Base-by-base conservation (phyloP, 2,113 vertebrate species). In the Mormoops blainvillei region DNA sequence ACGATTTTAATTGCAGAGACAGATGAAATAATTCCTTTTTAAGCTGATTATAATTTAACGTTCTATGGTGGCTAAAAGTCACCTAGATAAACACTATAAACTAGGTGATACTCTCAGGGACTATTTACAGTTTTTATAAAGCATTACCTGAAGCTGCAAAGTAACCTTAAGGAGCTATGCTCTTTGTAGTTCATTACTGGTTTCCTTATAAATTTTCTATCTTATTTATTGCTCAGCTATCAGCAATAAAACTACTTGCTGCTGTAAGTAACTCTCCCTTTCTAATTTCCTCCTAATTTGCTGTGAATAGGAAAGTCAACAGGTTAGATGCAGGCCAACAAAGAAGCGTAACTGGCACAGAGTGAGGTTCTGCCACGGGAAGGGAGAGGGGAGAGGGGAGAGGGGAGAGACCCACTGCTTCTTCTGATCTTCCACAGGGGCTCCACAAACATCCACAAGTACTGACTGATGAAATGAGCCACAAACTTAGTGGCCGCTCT, bases 241-340 rank as follows among this genome's bases (percentile, higher is more conserved):
- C 52, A 58, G 50, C 43, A 77, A n/a, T 50, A 61, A 78, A 76
- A 84, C 68, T 58, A 87, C 76, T 33, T 91, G 89, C 43, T 92
- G 14, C 68, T 65, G 28, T 52, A 50, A 87, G n/a, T 77, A 94
- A 82, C 16, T 48, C 89, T n/a, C 45, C 31, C 56, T 86, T 28
- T 80, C 81, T 65, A 50, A 70, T 70, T 70, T 77, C 63, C 78
- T 80, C 28, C 74, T 88, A 70, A 80, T 67, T 5, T 92, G 50
- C n/a, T n/a, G 36, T 11, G 8, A 94, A 65, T 28, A 63, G 86
- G 12, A 28, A 91, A 61, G 77, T 93, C 86, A 86, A 36, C 8
- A 70, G 76, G 33, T 85, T n/a, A 84, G 58, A 84, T 50, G 3
- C 0, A 56, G 50, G 82, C 7, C 65, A 65, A 50, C 13, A 20